Evolutionary conservation across 2,888 invertebrate genomes (phyloP), one percentile per base, ranked within the genome.

Genomic region (Acholoe squamosa): DNA sequence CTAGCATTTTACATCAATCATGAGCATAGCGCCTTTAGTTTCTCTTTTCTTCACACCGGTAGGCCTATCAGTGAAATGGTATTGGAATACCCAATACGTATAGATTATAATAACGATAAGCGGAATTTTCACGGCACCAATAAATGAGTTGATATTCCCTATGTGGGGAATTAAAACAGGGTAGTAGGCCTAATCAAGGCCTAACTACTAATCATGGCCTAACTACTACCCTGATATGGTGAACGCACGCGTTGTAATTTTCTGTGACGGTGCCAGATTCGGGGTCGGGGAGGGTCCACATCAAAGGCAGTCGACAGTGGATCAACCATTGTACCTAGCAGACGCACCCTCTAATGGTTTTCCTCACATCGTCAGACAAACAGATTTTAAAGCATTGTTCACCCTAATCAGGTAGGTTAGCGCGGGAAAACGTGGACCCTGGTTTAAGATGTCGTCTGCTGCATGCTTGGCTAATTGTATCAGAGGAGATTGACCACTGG

Each of bases 371-470:
- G 25, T 22, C 10, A 43, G 84, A 43, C 43, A 84, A 84, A 84
- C 84, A 84, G 84, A 84, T 84, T 84, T 43, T 84, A 43, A 71
- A 84, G 84, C 84, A 84, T 84, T 84, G 84, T 43, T 84, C 84
- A 51, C 84, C 14, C 33, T 84, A 84, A 84, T 84, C 43, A 51
- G 84, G n/a, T 51, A 34, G 84, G 43, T 84, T 84, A 84, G 84
- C 51, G 84, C 77, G 77, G 71, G 71, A 25, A 28, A 14, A 22
- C 71, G 71, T 22, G 34, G 34, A 31, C 77, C 77, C 31, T 77
- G 34, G 7, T 43, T 43, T 12, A 34, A 77, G 28, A 77, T 34
- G 77, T 77, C 33, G 77, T 34, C 31, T 51, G 51, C 43, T 22
- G 84, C 1, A 10, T 33, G 16, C 19, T 3, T n/a, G 7, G 77